Evolutionary conservation across 1,140 invertebrate species (phyloP), one percentile per base, ranked within the genome.

Genomic region (Drosophila kurseongensis): DNA sequence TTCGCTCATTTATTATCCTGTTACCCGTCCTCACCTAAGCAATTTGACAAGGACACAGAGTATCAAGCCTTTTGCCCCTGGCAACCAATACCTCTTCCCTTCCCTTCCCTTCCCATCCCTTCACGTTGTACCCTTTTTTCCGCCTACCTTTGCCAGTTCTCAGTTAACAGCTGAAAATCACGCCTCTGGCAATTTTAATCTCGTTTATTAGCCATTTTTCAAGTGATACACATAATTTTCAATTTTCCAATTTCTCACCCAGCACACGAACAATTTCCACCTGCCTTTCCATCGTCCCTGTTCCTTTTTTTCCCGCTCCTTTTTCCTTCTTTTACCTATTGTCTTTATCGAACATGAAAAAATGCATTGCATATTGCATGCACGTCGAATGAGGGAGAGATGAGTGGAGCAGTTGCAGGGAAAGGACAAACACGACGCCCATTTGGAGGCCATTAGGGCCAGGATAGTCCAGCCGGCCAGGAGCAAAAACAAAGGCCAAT

Each of bases 131-230:
- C 57, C 38, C 16, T 32, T 68, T 45, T 44, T 18, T 23, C 12
- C 61, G 38, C 32, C 61, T 52, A 40, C 65, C 47, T 29, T 66
- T 36, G 60, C 44, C 9, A 35, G 36, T 18, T 52, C 51, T 69
- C 52, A 58, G 66, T 71, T 76, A 76, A 27, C 60, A 54, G 62
- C 54, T 68, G 59, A 59, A 75, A 88, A 89, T 89, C 83, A 80
- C 75, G 71, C 75, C 61, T 47, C 67, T 74, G 71, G 72, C 84
- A 79, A 89, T 89, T 88, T 88, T 88, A 88, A 89, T 88, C 83
- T 88, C 83, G 83, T 88, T 88, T 88, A 88, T 88, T 88, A 89
- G 84, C 84, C 72, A 88, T 88, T 89, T 88, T 84, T 88, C 83
- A 89, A 88, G 83, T 83, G 80, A 75, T 88, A 83, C 79, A 89